A percentile compares a stretch with the other conserved stretches of the same genome.
phyloP scores from a whole-genome alignment of 2,113 vertebrate genomes.

The Martes martes region DNA sequence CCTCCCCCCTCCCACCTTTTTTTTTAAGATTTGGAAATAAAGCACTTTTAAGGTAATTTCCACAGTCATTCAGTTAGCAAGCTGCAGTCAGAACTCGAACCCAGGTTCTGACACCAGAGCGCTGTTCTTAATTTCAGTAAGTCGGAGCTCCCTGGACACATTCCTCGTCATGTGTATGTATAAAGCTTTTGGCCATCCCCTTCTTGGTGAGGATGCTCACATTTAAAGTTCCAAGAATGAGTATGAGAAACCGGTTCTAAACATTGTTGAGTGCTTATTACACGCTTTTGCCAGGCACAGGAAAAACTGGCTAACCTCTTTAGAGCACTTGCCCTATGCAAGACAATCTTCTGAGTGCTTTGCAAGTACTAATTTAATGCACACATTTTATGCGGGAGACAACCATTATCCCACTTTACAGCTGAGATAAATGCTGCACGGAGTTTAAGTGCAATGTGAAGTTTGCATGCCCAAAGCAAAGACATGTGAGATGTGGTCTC shows the following conservation, averaged over 20 bases:
- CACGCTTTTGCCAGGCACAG: background rate
- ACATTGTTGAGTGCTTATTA: no score
- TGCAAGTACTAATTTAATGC: background rate
- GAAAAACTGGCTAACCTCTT: background rate
- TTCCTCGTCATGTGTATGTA: background rate
- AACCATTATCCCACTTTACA: background rate
- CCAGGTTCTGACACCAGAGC: background rate
- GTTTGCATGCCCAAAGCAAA: background rate
- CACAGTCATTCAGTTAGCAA: background rate
- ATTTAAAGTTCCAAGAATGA: background rate
- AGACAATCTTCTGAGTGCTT: background rate
- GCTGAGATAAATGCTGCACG: background rate
- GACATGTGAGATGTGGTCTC: background rate
- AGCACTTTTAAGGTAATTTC: background rate
- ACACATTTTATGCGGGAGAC: background rate
- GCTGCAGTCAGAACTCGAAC: background rate
- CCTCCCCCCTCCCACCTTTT: accelerated
- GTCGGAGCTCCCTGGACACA: background rate
- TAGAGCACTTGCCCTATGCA: background rate
- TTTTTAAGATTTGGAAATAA: background rate
- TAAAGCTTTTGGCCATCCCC: background rate
- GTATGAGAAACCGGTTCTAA: background rate
- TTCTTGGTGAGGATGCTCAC: background rate
- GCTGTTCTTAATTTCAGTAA: background rate
- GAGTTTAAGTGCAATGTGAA: background rate